phyloP scores from a whole-genome alignment of 2,797 vertebrate species.

The Phalanger gymnotis region DNA sequence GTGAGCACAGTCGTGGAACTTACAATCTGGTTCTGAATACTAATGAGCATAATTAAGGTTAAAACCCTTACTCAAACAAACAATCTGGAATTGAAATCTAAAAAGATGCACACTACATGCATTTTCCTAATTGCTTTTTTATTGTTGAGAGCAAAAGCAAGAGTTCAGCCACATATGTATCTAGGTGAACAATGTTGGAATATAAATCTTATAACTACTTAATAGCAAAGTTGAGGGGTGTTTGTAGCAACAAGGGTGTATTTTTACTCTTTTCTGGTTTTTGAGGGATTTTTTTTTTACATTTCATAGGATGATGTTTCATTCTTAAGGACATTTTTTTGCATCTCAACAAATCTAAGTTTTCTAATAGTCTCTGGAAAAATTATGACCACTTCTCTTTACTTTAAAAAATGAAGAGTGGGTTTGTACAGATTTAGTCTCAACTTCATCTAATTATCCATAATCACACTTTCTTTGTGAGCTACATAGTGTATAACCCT shows the following conservation, averaged over 20 bases:
- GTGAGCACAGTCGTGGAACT: background rate
- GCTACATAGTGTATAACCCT: background rate
- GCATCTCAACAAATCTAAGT: background rate
- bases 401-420: background rate
- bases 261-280: background rate
- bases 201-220: background rate
- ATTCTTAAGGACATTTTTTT: background rate
- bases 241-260: background rate
- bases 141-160: background rate
- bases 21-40: background rate
- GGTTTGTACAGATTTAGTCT: background rate
- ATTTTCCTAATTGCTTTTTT: conserved; percentile 1
- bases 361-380: background rate
- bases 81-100: background rate
- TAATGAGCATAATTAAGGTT: background rate
- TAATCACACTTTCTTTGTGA: background rate
- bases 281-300: background rate
- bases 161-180: background rate
- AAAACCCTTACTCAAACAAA: background rate
- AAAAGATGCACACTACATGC: background rate
- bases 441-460: background rate
- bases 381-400: background rate
- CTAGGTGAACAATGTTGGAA: background rate
- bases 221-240: background rate
- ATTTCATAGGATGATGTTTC: background rate